Base-by-base conservation (phyloP, 2,113 vertebrate genomes). In the Scatophagus argus region DNA sequence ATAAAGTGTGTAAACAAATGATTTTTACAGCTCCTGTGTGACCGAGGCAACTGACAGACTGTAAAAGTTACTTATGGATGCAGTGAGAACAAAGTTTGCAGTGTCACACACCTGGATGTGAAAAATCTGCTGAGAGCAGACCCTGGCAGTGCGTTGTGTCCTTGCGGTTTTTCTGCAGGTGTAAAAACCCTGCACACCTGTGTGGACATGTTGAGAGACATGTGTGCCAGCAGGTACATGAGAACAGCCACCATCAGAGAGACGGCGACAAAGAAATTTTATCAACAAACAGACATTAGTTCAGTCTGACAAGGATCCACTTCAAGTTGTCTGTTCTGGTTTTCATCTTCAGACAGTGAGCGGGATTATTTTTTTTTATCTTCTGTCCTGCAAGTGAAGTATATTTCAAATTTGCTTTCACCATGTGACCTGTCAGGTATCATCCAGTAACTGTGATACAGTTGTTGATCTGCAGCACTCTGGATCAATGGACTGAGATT, bases 401-500 rank as follows among this genome's bases (percentile, higher is more conserved):
- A 29, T 29, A 51, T 60, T 59, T 59, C 11, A 55, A 21, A 79
- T 68, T 49, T 14, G 54, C 73, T 59, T 55, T 19, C 13, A 60
- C 29, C 47, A 49, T 3, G 17, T 13, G 71, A 52, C 59, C 77
- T 66, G 82, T 58, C 81, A 65, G 74, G 65, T 27, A 54, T 58
- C 59, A 55, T 47, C 58, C 27, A 31, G n/a, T 2, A 64, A 66
- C 68, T 64, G 31, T 54, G 70, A 62, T 52, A 61, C 66, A 56
- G 46, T 58, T 81, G 73, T 78, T 82, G 86, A 84, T 84, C 52
- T 72, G 78, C 25, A 7, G 64, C 74, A 21, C 83, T 72, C 25
- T 29, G n/a, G 52, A 85, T 89, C 68, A 84, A 64, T 86, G 70
- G 54, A 16, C 49, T 10, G 25, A 83, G 83, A 86, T 81, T 71